Conservation (phyloP, 2,113 vertebrate species). For the Microtus ochrogaster region DNA sequence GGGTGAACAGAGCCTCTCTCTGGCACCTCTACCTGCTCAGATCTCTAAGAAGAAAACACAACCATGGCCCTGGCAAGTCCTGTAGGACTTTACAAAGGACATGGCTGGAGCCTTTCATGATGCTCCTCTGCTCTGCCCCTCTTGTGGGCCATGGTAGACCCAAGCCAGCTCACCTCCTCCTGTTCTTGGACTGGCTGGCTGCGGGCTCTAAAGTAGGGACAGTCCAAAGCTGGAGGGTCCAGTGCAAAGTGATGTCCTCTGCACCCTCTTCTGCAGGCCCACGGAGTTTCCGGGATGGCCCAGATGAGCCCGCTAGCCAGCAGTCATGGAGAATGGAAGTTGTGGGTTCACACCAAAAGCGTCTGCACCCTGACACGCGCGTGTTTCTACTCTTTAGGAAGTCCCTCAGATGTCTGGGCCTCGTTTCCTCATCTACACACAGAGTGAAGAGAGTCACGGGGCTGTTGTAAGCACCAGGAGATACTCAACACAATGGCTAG, state of each 20-base stretch:
- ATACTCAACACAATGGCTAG: background rate
- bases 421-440: too few relatives aligned
- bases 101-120: background rate
- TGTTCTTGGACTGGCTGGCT: background rate
- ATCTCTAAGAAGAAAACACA: background rate
- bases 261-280: background rate
- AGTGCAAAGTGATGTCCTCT: background rate
- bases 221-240: background rate
- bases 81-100: background rate
- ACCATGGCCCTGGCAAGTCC: background rate
- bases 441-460: too few relatives aligned
- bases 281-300: background rate
- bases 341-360: background rate
- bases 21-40: background rate
- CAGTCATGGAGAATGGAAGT: background rate
- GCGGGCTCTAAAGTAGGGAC: background rate
- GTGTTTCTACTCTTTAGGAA: background rate
- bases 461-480: background rate
- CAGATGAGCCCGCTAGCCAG: background rate
- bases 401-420: too few relatives aligned
- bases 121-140: background rate
- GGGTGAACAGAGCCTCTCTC: background rate
- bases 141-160: background rate
- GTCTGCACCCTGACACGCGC: background rate
- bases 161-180: background rate